These are phyloP conservation scores for Xylocampa areola DNA, from an alignment of 2,888 invertebrate genomes.

Conservation along the genomic window DNA sequence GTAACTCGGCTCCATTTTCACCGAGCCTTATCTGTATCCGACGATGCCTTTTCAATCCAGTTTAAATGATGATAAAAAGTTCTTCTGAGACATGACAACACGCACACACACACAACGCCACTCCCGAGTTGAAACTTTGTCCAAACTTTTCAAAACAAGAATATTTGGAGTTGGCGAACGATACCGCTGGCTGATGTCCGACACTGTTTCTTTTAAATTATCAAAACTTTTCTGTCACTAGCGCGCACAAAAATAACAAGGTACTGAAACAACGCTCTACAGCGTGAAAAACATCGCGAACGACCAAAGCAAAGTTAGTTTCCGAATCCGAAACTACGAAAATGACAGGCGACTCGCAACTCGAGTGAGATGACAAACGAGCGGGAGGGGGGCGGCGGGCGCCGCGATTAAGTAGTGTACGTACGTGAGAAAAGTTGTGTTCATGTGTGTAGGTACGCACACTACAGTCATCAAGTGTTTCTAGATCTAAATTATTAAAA, in stretches of 20 bases:
- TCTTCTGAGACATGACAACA: constrained; percentile 83
- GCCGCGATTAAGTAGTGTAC: constrained; percentile 13
- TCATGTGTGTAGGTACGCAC: constrained; percentile 16
- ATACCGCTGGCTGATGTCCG: constrained; percentile 24
- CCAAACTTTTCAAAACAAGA: constrained; percentile 74
- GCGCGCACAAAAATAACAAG: constrained; percentile 53
- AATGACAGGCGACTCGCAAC: constrained; percentile 47
- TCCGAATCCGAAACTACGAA: constrained; percentile 61
- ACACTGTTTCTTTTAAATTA: constrained; percentile 38
- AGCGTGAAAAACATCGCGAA: constrained; percentile 67
- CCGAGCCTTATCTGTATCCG: constrained; percentile 54
- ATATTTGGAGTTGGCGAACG: constrained; percentile 26
- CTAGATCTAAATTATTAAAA: constrained; percentile 18
- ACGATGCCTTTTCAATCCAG: constrained; percentile 68
- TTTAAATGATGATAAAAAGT: constrained; percentile 75
- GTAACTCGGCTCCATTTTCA: constrained; percentile 79
- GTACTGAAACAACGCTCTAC: constrained; percentile 56
- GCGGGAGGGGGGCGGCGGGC: constrained; percentile 30
- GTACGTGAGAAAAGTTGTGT: constrained; percentile 1
- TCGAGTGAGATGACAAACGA: constrained; percentile 45
- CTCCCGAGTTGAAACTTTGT: constrained; percentile 75
- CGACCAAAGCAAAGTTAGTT: constrained; percentile 60
- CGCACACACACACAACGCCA: constrained; percentile 70
- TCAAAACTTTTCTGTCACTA: constrained; percentile 58
- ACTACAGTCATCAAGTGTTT: constrained; percentile 18